These are phyloP conservation scores for Scolopax mira DNA, from an alignment of 2,113 vertebrate species.

Conservation along the genomic window DNA sequence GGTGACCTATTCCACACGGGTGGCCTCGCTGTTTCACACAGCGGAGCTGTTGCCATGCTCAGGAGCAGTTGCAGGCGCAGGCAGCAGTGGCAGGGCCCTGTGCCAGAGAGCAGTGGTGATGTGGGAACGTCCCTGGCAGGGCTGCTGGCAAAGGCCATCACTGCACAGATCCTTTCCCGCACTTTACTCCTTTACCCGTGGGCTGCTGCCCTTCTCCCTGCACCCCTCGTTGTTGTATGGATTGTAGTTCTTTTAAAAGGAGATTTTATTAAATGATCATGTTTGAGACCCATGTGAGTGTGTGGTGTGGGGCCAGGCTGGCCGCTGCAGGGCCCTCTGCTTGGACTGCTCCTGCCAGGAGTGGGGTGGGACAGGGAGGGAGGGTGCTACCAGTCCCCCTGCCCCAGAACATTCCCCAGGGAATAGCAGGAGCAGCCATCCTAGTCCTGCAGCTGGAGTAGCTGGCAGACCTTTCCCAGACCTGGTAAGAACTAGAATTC, in stretches of 20 bases:
- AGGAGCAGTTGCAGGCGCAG: background rate
- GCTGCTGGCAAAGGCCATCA: background rate
- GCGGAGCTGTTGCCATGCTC: accelerated
- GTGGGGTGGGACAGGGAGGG: background rate
- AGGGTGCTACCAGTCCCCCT: background rate
- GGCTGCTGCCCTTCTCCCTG: background rate
- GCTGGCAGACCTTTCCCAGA: background rate
- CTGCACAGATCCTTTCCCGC: background rate
- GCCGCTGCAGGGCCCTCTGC: accelerated
- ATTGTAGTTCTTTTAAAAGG: constrained; percentile 60
- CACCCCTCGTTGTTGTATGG: background rate
- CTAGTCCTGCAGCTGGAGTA: background rate
- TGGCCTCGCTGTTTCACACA: background rate
- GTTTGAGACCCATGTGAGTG: constrained; percentile 54
- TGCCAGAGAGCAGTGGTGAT: background rate
- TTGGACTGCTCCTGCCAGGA: accelerated
- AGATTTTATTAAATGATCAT: constrained; percentile 69
- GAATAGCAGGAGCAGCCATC: background rate
- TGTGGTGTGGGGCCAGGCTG: constrained; percentile 13
- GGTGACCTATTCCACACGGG: background rate
- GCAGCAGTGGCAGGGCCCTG: background rate
- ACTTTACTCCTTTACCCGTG: background rate
- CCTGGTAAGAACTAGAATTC: background rate
- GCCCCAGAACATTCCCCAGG: background rate
- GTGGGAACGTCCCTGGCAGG: accelerated